Base-by-base conservation (phyloP, 1,140 invertebrate species). In the Spodoptera litura region DNA sequence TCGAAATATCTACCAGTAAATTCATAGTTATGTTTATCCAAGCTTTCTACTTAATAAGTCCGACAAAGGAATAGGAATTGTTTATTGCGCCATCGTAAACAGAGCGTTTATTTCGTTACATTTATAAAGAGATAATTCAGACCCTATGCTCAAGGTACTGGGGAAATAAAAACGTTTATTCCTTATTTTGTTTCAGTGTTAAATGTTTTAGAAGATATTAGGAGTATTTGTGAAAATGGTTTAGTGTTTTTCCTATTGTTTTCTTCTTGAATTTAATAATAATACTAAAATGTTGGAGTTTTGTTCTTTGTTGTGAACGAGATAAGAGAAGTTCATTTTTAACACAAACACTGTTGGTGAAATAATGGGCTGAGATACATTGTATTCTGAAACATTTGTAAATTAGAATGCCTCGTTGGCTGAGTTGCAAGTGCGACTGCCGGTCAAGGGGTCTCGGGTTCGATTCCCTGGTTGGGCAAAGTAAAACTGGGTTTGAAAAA, bases 11-110 rank as follows among this genome's bases (percentile, higher is more conserved):
- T 53, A 64, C 31, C 35, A 44, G 25, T 51, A 27, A 58, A 38
- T 74, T 27, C 25, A 86, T 79, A 81, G 78, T 85, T 80, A 81
- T 83, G 80, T 83, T 83, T 86, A 85, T 79, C 78, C 75, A 78
- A 80, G 85, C 88, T 88, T 86, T 89, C 82, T 83, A 87, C 83
- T 87, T 89, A 90, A 90, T 89, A 88, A 88, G 83, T 77, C 85
- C 51, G 56, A 78, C 52, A 68, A 59, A 73, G 56, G 59, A 68
- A 73, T 78, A 72, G 31, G 52, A 44, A 55, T 76, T 66, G 61
- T 76, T 76, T 76, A 76, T 66, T 62, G 74, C 56, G 51, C 11
- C 74, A 25, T 76, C 74, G 74, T 76, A 76, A 76, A 76, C 74
- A 58, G 8, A 55, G 27, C 52, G 62, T 66, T 76, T 76, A 76